These are phyloP conservation scores for Variabilichromis moorii DNA, from an alignment of 2,113 vertebrate species.

Conservation along the genomic window DNA sequence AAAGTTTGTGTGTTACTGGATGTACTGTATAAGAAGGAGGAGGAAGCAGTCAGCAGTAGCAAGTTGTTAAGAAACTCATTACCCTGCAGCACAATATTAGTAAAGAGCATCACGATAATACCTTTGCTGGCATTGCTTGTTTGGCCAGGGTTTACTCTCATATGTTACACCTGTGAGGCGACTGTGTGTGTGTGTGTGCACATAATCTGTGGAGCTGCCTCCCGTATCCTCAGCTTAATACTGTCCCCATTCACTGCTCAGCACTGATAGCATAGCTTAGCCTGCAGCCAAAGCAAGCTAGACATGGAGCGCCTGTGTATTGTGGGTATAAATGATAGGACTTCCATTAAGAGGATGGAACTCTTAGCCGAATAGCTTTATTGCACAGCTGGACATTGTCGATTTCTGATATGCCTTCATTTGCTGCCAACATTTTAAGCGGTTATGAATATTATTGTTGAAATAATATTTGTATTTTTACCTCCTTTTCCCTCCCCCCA, in stretches of 20 bases:
- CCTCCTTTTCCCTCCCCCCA: neutral
- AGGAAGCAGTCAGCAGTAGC: neutral
- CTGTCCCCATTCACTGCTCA: conserved; percentile 30
- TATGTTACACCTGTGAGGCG: conserved; percentile 2
- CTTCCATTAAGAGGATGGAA: conserved; percentile 28
- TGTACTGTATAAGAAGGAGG: neutral
- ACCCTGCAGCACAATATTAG: conserved; percentile 27
- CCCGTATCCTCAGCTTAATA: conserved; percentile 23
- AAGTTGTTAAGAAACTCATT: conserved; percentile 54
- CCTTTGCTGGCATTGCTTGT: neutral
- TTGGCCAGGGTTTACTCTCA: neutral
- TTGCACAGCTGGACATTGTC: conserved; percentile 5
- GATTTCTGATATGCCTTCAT: neutral
- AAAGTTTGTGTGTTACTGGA: neutral
- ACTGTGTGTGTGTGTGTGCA: neutral
- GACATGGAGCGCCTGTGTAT: neutral
- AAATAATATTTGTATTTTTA: neutral
- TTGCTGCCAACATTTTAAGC: neutral
- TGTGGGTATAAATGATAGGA: conserved; percentile 6
- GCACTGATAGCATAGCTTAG: conserved; percentile 44
- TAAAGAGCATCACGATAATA: conserved; percentile 18
- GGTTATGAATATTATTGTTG: neutral
- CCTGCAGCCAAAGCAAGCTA: conserved; percentile 30
- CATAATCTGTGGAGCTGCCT: conserved; percentile 26
- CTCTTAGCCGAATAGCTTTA: neutral